These are phyloP conservation scores for Aphis gossypii DNA, from an alignment of 1,140 invertebrate species.

Conservation along the genomic window DNA sequence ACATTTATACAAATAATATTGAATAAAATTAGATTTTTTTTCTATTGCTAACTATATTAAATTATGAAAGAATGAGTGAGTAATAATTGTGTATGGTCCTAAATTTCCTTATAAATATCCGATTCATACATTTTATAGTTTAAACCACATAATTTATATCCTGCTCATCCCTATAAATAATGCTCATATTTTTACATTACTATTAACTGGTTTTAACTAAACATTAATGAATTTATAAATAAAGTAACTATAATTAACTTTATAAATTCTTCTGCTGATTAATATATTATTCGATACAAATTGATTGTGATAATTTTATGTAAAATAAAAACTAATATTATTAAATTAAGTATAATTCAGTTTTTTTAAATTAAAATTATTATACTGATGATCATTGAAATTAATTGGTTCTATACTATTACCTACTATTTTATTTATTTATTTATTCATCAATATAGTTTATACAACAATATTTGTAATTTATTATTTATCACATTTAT, in stretches of 20 bases:
- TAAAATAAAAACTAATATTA: background rate
- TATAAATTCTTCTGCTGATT: background rate
- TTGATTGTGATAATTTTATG: constrained; percentile 41
- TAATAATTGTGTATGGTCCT: background rate
- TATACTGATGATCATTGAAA: background rate
- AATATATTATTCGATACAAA: constrained; percentile 20
- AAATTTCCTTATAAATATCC: background rate
- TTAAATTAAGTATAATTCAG: background rate
- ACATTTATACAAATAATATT: background rate
- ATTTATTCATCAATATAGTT: constrained; percentile 19
- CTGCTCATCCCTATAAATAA: background rate
- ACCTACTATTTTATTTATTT: background rate
- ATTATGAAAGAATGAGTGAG: background rate
- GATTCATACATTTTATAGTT: background rate
- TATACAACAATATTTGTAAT: background rate
- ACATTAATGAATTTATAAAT: background rate
- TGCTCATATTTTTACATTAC: constrained; percentile 21
- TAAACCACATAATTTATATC: background rate
- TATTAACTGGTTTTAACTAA: constrained; percentile 7
- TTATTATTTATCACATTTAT: background rate
- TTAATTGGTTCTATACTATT: background rate
- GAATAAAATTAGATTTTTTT: constrained; percentile 1
- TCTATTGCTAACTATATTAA: background rate
- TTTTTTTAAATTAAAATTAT: background rate
- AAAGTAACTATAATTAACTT: background rate